Evolutionary conservation across 2,888 invertebrate genomes (phyloP), one percentile per base, ranked within the genome.

Genomic region (Synergus umbraculus): DNA sequence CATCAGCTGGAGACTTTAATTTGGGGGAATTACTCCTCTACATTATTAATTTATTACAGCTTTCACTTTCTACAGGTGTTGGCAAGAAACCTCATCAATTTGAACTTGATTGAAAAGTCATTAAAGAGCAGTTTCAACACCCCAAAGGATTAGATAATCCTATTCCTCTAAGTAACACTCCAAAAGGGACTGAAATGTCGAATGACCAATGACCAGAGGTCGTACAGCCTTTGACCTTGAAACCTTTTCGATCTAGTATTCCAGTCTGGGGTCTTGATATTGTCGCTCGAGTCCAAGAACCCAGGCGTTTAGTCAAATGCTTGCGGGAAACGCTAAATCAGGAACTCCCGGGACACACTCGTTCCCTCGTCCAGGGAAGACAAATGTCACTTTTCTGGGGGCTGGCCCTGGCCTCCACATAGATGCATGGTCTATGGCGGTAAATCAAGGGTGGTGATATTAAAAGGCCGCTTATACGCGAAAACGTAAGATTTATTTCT

Each of bases 381-480:
- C 87, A 88, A 88, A 89, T 89, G 87, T 88, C 87, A 84, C 84
- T 82, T 85, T 85, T 85, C 83, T 84, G 83, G 84, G 83, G 79
- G 82, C 82, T 83, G 85, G 86, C 83, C 84, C 82, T 83, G 85
- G 83, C 85, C 37, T 86, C 78, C 86, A 85, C 83, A 85, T 87
- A 87, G 88, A 90, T 88, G 89, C 91, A 88, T 87, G 90, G 86
- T 87, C 88, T 87, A 85, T 85, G 88, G 86, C 89, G 89, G 90
- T 91, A 91, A 91, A 91, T 91, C 91, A 91, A 91, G 89, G 83
- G 83, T 86, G 90, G 90, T 91, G 91, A 91, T 91, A 91, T 91
- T 91, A 91, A 91, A 91, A 91, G 91, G 89, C 90, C 91, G 91
- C 91, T 90, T 91, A 91, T 91, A 91, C 89, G 89, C 89, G 90